Evolutionary conservation across 2,797 vertebrate genomes (phyloP).

Genomic region (Malurus leucopterus): DNA sequence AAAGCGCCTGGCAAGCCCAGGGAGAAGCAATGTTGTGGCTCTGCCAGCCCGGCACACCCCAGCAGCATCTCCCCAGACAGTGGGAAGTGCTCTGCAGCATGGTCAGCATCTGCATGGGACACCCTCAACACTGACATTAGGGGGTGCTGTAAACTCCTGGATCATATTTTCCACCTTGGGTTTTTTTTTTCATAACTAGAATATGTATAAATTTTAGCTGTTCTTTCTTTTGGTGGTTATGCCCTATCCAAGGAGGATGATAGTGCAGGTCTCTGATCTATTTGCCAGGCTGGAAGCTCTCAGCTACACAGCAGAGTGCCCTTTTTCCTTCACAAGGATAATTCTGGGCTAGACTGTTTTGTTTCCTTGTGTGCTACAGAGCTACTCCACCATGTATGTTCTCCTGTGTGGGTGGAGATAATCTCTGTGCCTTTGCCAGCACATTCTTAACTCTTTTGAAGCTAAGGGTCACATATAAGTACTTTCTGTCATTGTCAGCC

Average conservation of each 20-base stretch:
- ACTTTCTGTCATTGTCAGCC: slow-evolving; percentile 19
- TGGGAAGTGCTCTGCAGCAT: background rate
- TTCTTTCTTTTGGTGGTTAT: background rate
- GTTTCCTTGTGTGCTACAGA: background rate
- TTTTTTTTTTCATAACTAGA: background rate
- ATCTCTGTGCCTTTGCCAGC: slow-evolving; percentile 45
- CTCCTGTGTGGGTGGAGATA: slow-evolving; percentile 50
- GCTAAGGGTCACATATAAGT: background rate
- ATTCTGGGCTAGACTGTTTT: slow-evolving; percentile 14
- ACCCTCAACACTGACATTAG: background rate
- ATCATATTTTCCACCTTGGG: background rate
- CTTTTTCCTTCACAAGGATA: background rate
- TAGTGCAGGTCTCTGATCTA: background rate
- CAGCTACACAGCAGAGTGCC: background rate
- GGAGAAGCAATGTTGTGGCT: background rate
- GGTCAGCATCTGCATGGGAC: background rate
- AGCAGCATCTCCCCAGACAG: background rate
- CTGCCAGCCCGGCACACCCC: background rate
- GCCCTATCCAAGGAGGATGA: background rate
- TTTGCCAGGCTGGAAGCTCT: background rate
- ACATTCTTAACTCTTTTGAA: slow-evolving; percentile 53
- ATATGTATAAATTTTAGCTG: background rate
- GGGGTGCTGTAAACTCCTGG: background rate
- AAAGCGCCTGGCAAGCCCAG: background rate
- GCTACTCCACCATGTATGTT: slow-evolving; percentile 4